These are phyloP conservation scores for Esox niger DNA, from an alignment of 2,113 vertebrate species.

Conservation along the genomic window DNA sequence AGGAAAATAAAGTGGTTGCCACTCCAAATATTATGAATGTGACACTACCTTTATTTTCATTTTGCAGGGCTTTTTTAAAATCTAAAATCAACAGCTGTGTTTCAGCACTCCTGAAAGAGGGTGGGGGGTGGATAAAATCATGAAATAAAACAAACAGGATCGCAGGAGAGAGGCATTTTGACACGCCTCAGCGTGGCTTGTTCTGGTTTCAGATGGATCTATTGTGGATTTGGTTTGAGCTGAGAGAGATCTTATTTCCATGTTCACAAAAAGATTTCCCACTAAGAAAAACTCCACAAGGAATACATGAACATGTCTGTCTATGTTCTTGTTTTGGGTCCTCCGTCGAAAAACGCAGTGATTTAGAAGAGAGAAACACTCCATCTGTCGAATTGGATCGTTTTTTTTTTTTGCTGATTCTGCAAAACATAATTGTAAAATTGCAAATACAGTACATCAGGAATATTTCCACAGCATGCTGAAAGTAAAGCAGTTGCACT, in stretches of 20 bases:
- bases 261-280: slow-evolving; percentile 19
- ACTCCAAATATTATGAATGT: slow-evolving; percentile 88
- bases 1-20: slow-evolving; percentile 89
- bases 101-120: slow-evolving; percentile 59
- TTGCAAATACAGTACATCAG: no score
- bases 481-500: background rate
- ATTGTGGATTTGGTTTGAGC: slow-evolving; percentile 16
- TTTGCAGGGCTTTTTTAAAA: slow-evolving; percentile 57
- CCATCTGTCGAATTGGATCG: background rate
- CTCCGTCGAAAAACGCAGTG: background rate
- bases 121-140: slow-evolving; percentile 45
- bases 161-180: slow-evolving; percentile 64
- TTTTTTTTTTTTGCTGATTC: slow-evolving; percentile 14
- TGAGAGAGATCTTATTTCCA: slow-evolving; percentile 43
- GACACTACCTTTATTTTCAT: slow-evolving; percentile 72
- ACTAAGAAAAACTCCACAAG: background rate
- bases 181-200: slow-evolving; percentile 17
- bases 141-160: slow-evolving; percentile 63
- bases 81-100: slow-evolving; percentile 61
- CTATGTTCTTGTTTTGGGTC: background rate
- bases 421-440: background rate
- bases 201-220: slow-evolving; percentile 20
- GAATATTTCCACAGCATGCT: background rate
- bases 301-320: background rate
- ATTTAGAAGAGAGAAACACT: background rate